Base-by-base conservation (phyloP, 92 coral and sea anemone genomes). In the Meandrina meandrites region DNA sequence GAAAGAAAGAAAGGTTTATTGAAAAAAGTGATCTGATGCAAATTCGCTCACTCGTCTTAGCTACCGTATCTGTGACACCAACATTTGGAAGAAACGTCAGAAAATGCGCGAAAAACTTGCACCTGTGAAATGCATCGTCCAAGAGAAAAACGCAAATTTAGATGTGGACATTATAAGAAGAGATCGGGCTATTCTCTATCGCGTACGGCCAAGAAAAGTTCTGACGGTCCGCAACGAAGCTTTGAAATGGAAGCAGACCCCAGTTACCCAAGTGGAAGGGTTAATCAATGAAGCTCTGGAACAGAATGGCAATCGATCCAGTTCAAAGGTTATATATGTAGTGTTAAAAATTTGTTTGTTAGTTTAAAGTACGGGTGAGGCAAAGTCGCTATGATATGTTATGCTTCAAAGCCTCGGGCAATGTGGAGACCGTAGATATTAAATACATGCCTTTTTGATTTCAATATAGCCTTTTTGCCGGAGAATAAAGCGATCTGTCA, bases 121-220 rank as follows among this genome's bases (percentile, higher is more conserved):
- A 3, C 93, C 96, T 1, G 95, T 94, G 15, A 87, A 91, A 27
- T 91, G 93, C 58, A 88, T 89, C 42, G 53, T 93, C 0, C 84
- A 87, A 57, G 98, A 94, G 36, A 93, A 87, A 78, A 89, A 94
- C 54, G 94, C 98, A 4, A 87, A 90, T 22, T 54, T 94, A 14
- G 92, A 91, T 70, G 94, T 94, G n/a, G 79, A 86, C 56, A 91
- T 94, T 14, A 87, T 94, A 24, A 75, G 98, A 24, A 83, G 88
- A 83, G 92, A 83, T 79, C 92, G 98, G 10, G 78, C 95, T 4
- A 93, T 94, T 73, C 51, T 91, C 24, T 94, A 94, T 74, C 92
- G 93, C 79, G 93, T 94, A 3, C 90, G 85, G 45, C 94, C 98
- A 35, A 75, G 98, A 58, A 87, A 82, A 71, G 87, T 89, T 19